Evolutionary conservation across 2,888 invertebrate genomes (phyloP).

Genomic region (Drosophila anomelani): DNA sequence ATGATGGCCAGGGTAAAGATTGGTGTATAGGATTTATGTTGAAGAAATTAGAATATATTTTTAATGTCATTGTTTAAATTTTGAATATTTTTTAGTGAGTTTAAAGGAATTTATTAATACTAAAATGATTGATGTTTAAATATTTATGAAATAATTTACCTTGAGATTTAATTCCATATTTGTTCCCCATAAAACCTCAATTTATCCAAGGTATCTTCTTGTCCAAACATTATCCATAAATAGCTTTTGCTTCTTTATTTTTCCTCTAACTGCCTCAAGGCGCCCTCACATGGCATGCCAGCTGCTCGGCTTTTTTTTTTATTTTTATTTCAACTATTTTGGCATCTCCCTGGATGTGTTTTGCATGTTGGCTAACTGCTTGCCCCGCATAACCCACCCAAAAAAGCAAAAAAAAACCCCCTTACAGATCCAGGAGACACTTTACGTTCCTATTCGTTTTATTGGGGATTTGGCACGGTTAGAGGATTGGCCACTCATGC

Average conservation of each 20-base stretch:
- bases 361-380: slow-evolving; percentile 43
- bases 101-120: background rate
- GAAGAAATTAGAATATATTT: fast-evolving
- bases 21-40: background rate
- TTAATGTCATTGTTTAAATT: background rate
- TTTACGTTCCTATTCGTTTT: slow-evolving; percentile 50
- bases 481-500: slow-evolving; percentile 73
- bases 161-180: too few species aligned
- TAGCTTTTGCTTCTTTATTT: slow-evolving; percentile 11
- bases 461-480: slow-evolving; percentile 42
- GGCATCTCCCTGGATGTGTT: slow-evolving; percentile 41
- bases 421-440: slow-evolving; percentile 47
- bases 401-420: background rate
- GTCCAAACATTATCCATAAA: slow-evolving; percentile 2
- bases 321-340: slow-evolving; percentile 39
- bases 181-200: too few species aligned
- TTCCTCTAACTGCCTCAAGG: slow-evolving; percentile 56
- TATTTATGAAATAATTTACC: too few species aligned
- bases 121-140: too few species aligned
- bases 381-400: slow-evolving; percentile 27
- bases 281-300: slow-evolving; percentile 66
- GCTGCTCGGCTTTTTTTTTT: slow-evolving; percentile 61
- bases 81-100: background rate
- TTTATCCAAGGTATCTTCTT: background rate
- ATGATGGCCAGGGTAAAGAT: slow-evolving; percentile 25